Evolutionary conservation across 2,888 invertebrate genomes (phyloP), one percentile per base, ranked within the genome.

Genomic region (Lottia gigantea): DNA sequence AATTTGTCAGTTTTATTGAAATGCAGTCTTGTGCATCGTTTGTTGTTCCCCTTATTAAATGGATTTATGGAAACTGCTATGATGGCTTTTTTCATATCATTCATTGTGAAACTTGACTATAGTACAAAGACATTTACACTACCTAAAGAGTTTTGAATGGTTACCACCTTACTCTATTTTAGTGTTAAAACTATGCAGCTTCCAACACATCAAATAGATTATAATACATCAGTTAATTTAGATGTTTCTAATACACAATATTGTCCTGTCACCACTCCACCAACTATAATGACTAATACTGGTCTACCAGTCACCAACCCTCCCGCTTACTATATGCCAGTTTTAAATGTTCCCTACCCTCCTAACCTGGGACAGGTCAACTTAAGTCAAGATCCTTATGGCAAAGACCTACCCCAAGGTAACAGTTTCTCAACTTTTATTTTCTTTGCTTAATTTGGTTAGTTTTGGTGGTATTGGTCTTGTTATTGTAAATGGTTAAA

Each of bases 361-460:
- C 79, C 79, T 68, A 80, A 74, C 70, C 77, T 81, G 62, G 74
- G 80, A 14, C 79, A 82, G 67, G 82, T 87, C 62, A 85, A 86
- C 76, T 76, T 82, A 67, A 79, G 78, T 66, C 79, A 81, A 65
- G 86, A 86, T 70, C 78, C 79, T 4, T 76, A 74, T 46, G 86
- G 85, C 11, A 78, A 81, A 71, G 87, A 87, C 70, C 70, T 86
- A 46, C 86, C 85, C 61, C 76, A 68, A 62, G 82, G 81, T 81
- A 72, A 64, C 71, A 62, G 40, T 46, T 46, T 40, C 15, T 62
- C 31, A 23, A 23, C 40, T 40, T 40, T 11, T 40, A 40, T 40
- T 40, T 40, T 40, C 40, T 8, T 11, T 40, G 11, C 11, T 40
- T 40, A 40, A 6, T 40, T 40, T 40, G 40, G 40, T 40, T 40